Percentiles rank a stretch among this genome's conserved stretches.
These are phyloP conservation scores for Drosophila ambigua DNA, from an alignment of 1,140 invertebrate genomes.

Conservation along the genomic window DNA sequence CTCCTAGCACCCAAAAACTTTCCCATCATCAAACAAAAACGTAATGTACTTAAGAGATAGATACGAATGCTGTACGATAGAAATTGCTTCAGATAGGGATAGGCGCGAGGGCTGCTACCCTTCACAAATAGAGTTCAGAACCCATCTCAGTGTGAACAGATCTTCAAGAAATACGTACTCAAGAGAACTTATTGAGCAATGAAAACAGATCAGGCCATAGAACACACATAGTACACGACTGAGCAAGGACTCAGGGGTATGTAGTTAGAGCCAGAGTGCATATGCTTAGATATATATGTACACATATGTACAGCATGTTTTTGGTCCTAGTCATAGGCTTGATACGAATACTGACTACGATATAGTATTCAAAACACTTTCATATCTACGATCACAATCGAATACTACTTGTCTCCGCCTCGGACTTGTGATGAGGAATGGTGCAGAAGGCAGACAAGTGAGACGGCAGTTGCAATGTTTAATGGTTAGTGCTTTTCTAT, in stretches of 20 bases:
- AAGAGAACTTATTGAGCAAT: slow-evolving; percentile 47
- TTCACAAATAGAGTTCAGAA: slow-evolving; percentile 18
- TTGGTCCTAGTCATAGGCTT: slow-evolving; percentile 76
- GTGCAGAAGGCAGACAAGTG: slow-evolving; percentile 18
- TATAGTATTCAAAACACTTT: slow-evolving; percentile 62
- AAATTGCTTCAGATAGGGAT: slow-evolving; percentile 34
- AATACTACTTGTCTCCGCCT: slow-evolving; percentile 51
- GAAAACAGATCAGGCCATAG: slow-evolving; percentile 56
- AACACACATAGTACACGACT: slow-evolving; percentile 30
- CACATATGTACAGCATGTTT: slow-evolving; percentile 44
- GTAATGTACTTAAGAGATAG: slow-evolving; percentile 66
- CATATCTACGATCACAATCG: slow-evolving; percentile 81
- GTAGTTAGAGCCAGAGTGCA: slow-evolving; percentile 56
- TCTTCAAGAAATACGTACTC: slow-evolving; percentile 69
- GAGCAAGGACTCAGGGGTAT: slow-evolving; percentile 16
- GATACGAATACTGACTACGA: slow-evolving; percentile 49
- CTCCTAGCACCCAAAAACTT: slow-evolving; percentile 27
- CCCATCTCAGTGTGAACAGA: slow-evolving; percentile 29
- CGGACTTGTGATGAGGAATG: slow-evolving; percentile 4
- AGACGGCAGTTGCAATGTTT: slow-evolving; percentile 77
- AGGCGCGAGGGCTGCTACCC: slow-evolving; percentile 3
- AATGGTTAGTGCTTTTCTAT: slow-evolving; percentile 81
- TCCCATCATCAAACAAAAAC: slow-evolving; percentile 4
- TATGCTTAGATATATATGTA: neutral
- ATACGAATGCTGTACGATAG: slow-evolving; percentile 59